Percentiles rank a stretch among this genome's conserved stretches.
Conservation (phyloP, 2,888 invertebrate genomes). For the Pollenia labialis region DNA sequence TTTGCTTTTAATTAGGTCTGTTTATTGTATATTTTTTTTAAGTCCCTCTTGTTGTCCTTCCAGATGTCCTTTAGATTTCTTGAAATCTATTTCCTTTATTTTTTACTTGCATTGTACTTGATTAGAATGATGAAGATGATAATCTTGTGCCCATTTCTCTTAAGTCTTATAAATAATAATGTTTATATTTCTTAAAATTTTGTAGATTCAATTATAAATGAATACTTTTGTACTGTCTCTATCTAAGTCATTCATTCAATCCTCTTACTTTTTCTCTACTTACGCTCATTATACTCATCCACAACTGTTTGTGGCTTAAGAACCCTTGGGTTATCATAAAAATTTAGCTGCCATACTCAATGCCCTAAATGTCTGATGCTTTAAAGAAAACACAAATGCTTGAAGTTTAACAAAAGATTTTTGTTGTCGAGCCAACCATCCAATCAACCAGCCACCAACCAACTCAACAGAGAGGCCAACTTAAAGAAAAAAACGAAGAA, state of each 20-base stretch:
- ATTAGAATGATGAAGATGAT: constrained; percentile 6
- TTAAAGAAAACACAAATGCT: constrained; percentile 1
- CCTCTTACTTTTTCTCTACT: not conserved
- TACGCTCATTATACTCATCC: not conserved
- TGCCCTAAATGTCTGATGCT: constrained; percentile 8
- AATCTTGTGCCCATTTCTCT: constrained; percentile 1
- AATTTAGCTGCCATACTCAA: constrained; percentile 26
- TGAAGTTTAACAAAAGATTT: constrained; percentile 27
- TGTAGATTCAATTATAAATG: constrained; percentile 11
- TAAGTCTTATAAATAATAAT: not conserved
- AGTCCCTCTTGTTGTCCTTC: no score
- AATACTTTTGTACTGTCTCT: not conserved
- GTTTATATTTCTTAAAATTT: not conserved
- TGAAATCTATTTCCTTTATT: no score
- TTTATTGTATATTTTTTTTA: no score
- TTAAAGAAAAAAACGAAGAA: not conserved
- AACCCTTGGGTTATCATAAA: not conserved
- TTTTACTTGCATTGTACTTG: not conserved
- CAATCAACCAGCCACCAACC: not conserved
- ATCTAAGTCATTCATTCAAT: not conserved
- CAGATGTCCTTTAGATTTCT: no score
- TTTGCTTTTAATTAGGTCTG: no score
- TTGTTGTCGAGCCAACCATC: constrained; percentile 1
- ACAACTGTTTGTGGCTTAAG: not conserved
- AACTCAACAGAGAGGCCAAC: not conserved